Conservation (phyloP, 2,113 vertebrate species). For the Ammodytes marinus region DNA sequence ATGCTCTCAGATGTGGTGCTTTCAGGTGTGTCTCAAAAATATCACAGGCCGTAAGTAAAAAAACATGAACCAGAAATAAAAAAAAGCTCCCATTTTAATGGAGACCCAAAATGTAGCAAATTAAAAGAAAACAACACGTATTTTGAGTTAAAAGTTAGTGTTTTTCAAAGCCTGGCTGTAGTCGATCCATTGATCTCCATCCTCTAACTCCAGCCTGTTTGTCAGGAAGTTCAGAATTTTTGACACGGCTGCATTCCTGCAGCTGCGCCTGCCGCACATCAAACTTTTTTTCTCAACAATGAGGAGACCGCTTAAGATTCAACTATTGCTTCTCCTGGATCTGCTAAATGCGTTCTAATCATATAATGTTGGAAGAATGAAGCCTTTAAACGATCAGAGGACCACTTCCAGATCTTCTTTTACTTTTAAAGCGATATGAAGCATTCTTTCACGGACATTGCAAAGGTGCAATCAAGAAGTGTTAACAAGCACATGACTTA, state of each 20-base stretch:
- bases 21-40: conserved; percentile 35
- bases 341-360: conserved; percentile 57
- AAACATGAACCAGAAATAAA: conserved; percentile 14
- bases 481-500: not conserved
- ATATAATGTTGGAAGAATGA: conserved; percentile 38
- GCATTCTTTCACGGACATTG: not conserved
- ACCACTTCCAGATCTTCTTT: not conserved
- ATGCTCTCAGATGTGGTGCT: conserved; percentile 21
- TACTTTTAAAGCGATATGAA: not conserved
- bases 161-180: conserved; percentile 51
- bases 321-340: conserved; percentile 54
- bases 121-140: conserved; percentile 30
- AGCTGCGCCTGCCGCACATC: conserved; percentile 58
- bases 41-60: conserved; percentile 13
- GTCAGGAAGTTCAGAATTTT: conserved; percentile 66
- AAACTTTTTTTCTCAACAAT: conserved; percentile 56
- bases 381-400: conserved; percentile 4
- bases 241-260: conserved; percentile 64
- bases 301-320: conserved; percentile 61
- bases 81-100: conserved; percentile 3
- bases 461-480: conserved; percentile 1
- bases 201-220: conserved; percentile 58
- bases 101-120: conserved; percentile 42
- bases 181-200: conserved; percentile 55
- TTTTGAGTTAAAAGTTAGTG: conserved; percentile 50